Evolutionary conservation across 2,113 vertebrate species (phyloP).

Genomic region (Micromys minutus): DNA sequence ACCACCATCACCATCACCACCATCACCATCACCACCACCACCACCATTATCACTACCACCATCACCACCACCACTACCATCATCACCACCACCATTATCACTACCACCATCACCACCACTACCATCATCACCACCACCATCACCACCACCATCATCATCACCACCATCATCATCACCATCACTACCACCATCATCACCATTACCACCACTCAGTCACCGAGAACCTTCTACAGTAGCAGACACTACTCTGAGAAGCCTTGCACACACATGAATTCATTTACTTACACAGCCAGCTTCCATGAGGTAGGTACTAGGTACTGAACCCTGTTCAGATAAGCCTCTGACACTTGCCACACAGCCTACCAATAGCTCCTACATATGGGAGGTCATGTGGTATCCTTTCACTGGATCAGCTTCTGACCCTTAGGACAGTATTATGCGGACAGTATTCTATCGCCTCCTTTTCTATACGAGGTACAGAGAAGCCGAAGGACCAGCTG

Average conservation of each 20-base stretch:
- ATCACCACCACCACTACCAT: rapidly evolving
- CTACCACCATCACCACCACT: background rate
- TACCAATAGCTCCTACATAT: background rate
- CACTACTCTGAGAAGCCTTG: background rate
- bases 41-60: rapidly evolving
- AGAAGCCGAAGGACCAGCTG: background rate
- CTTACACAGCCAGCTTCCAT: background rate
- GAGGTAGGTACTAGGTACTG: background rate
- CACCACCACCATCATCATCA: background rate
- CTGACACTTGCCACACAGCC: background rate
- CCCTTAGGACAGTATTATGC: background rate
- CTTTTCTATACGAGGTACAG: background rate
- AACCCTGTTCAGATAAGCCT: background rate
- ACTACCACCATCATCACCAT: rapidly evolving
- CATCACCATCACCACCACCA: background rate
- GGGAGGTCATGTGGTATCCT: background rate
- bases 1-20: background rate
- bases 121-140: rapidly evolving
- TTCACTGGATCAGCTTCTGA: background rate
- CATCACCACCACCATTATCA: background rate
- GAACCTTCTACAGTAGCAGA: background rate
- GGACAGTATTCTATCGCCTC: too few relatives aligned
- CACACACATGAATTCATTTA: background rate
- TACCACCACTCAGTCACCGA: background rate
- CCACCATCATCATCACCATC: rapidly evolving